A percentile compares a stretch with the other conserved stretches of the same genome.
Evolutionary conservation across 2,113 vertebrate species (phyloP).

Genomic region (Alethe diademata): DNA sequence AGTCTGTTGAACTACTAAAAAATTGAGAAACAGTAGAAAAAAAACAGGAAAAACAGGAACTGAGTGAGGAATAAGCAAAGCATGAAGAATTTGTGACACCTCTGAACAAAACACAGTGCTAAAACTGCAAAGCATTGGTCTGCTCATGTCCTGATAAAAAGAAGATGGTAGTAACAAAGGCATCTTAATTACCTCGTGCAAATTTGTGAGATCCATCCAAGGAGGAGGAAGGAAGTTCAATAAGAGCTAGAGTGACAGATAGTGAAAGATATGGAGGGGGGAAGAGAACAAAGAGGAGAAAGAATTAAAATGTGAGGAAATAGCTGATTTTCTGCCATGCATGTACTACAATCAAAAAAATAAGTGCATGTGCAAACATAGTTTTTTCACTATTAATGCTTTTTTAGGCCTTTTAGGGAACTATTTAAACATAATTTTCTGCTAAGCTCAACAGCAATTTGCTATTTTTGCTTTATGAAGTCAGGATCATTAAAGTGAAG

Average conservation of each 20-base stretch:
- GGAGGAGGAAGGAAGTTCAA: conserved; percentile 75
- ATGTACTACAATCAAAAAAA: background rate
- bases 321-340: background rate
- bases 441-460: background rate
- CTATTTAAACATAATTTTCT: background rate
- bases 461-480: background rate
- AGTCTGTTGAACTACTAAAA: background rate
- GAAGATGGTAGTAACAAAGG: background rate
- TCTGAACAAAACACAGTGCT: background rate
- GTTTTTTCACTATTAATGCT: background rate
- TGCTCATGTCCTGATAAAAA: background rate
- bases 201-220: conserved; percentile 74
- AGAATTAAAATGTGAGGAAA: conserved; percentile 7
- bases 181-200: conserved; percentile 73
- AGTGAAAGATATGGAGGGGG: background rate
- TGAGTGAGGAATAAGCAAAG: background rate
- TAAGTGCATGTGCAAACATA: background rate
- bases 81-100: background rate
- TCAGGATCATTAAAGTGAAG: background rate
- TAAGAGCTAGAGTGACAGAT: conserved; percentile 48
- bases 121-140: background rate
- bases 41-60: background rate
- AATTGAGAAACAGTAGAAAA: background rate
- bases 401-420: background rate
- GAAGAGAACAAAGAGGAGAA: background rate